A percentile compares a stretch with the other conserved stretches of the same genome.
Evolutionary conservation across 2,888 invertebrate genomes (phyloP).

Genomic region (Lithosia quadra): DNA sequence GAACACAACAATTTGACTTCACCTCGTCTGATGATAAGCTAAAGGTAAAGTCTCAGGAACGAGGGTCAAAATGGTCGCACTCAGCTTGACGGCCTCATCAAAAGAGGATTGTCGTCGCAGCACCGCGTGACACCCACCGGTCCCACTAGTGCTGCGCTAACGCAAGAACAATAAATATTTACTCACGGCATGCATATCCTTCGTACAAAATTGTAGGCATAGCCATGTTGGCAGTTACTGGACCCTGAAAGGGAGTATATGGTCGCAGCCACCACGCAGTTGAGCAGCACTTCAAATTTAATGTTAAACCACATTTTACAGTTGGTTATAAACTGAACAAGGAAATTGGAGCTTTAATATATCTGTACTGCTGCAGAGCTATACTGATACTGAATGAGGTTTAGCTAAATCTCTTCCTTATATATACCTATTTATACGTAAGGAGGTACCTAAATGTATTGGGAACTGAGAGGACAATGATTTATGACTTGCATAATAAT

Average conservation of each 20-base stretch:
- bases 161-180: background rate
- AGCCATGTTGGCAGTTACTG: background rate
- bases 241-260: background rate
- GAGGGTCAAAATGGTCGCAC: no score
- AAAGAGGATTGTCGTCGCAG: no score
- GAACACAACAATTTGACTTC: no score
- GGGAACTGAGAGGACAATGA: background rate
- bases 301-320: constrained; percentile 2
- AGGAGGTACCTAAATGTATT: background rate
- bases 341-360: background rate
- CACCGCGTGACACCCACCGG: no score
- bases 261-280: background rate
- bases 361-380: background rate
- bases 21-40: no score
- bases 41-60: no score
- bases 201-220: background rate
- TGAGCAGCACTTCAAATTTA: background rate
- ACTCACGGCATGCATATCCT: background rate
- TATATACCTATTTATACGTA: background rate
- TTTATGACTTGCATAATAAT: no score
- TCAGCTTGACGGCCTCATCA: no score
- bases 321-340: background rate
- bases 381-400: background rate
- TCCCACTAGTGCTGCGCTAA: no score
- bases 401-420: background rate